These are phyloP conservation scores for Danaus melanippus DNA, from an alignment of 1,140 invertebrate species.

Conservation along the genomic window DNA sequence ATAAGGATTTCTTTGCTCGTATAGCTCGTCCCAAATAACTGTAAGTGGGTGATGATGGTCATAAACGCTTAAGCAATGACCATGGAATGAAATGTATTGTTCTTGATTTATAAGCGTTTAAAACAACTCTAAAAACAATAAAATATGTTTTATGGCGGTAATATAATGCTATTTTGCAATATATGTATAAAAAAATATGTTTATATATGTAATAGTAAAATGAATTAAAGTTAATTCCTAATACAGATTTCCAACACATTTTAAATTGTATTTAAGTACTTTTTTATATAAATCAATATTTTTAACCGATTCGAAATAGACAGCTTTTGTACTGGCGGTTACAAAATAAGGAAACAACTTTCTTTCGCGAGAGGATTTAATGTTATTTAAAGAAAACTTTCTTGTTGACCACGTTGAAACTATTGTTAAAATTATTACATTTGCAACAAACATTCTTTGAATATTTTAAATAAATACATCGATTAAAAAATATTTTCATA, in stretches of 20 bases:
- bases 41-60: conserved; percentile 15
- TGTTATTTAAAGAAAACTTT: conserved; percentile 18
- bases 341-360: conserved; percentile 20
- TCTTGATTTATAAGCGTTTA: conserved; percentile 9
- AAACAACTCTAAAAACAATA: background rate
- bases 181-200: too few relatives aligned
- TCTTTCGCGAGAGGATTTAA: conserved; percentile 1
- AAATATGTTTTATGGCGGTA: too few relatives aligned
- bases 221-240: conserved; percentile 1
- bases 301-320: conserved; percentile 8
- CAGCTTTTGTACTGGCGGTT: conserved; percentile 17
- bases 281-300: conserved; percentile 12
- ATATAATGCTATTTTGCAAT: too few relatives aligned
- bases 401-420: conserved; percentile 11
- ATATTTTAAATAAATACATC: too few relatives aligned
- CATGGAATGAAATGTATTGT: conserved; percentile 10
- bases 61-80: conserved; percentile 22
- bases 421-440: conserved; percentile 11
- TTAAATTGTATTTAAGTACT: conserved; percentile 11
- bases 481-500: too few relatives aligned
- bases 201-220: too few relatives aligned
- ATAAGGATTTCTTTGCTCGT: conserved; percentile 19
- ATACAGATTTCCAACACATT: conserved; percentile 5
- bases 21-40: conserved; percentile 23
- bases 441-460: too few relatives aligned